Evolutionary conservation across 2,113 vertebrate species (phyloP), one percentile per base, ranked within the genome.

Genomic region (Albula goreensis): DNA sequence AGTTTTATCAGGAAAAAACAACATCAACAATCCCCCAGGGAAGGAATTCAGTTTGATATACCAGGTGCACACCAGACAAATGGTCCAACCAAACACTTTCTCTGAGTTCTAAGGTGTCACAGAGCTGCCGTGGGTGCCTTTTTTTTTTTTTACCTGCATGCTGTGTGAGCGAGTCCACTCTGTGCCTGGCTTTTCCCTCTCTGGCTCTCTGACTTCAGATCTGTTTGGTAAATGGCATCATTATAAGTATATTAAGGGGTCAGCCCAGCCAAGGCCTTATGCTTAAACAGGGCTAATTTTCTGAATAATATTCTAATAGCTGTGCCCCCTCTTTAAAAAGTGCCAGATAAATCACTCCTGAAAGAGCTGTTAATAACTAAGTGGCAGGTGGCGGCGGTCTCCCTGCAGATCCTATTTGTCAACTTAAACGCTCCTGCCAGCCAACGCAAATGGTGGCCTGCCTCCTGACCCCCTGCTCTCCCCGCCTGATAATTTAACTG

Each of bases 221-320:
- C 90, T 94, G 95, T 95, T 95, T 98, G 95, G 95, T 98, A 98
- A 99, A 99, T 98, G 96, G 95, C 95, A 78, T 98, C 97, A 98
- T 99, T 99, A 99, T 95, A 98, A 98, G 97, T 93, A 97, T 97
- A 99, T 99, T 99, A 99, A 97, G 96, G 94, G 98, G 98, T 99
- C 98, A 98, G 94, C 96, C 91, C 92, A 96, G 96, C 92, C 94
- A 86, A 94, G 96, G 96, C 96, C 97, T 96, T 96, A 96, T 93
- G 94, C 97, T 98, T 98, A 98, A 99, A 95, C 94, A 93, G 96
- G 97, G 97, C 97, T 99, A 97, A 99, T 99, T 99, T 99, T 93
- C 88, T 91, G 95, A 96, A 97, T 98, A 96, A 96, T 97, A 97
- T 96, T 97, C 95, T 94, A 97, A 96, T 94, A 97, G 96, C 96